These are phyloP conservation scores for Oscheius sp. DNA, from an alignment of 2,888 invertebrate species.

Conservation along the genomic window DNA sequence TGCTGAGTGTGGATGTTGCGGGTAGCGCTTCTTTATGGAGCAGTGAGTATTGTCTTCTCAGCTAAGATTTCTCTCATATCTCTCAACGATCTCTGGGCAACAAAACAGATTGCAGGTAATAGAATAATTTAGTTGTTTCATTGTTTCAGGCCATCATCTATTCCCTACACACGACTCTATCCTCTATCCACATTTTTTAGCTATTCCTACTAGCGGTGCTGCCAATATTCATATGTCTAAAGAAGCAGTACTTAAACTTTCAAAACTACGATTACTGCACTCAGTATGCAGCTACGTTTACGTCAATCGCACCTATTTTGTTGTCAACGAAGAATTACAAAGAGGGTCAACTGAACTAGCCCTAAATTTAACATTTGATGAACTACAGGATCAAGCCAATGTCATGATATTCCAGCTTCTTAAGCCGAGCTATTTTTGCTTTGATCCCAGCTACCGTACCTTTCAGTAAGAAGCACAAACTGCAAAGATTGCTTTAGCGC, in stretches of 20 bases:
- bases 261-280: conserved; percentile 10
- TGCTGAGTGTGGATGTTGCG: conserved; percentile 26
- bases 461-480: conserved; percentile 26
- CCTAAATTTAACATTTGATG: conserved; percentile 32
- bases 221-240: conserved; percentile 13
- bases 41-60: background rate
- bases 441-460: conserved; percentile 4
- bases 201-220: conserved; percentile 8
- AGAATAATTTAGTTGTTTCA: background rate
- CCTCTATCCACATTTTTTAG: conserved; percentile 36
- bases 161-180: conserved; percentile 37
- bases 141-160: conserved; percentile 21
- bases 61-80: conserved; percentile 4
- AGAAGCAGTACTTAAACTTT: background rate
- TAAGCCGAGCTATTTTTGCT: conserved; percentile 36
- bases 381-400: conserved; percentile 35
- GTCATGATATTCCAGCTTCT: conserved; percentile 26
- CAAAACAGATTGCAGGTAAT: conserved; percentile 13
- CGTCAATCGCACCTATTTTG: conserved; percentile 33
- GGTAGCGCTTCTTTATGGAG: conserved; percentile 19
- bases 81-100: conserved; percentile 30
- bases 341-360: conserved; percentile 37
- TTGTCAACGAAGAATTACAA: conserved; percentile 36
- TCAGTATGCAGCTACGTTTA: conserved; percentile 41
- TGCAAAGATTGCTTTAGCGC: background rate